phyloP scores from a whole-genome alignment of 2,113 vertebrate species.

The Patagioenas fasciata region DNA sequence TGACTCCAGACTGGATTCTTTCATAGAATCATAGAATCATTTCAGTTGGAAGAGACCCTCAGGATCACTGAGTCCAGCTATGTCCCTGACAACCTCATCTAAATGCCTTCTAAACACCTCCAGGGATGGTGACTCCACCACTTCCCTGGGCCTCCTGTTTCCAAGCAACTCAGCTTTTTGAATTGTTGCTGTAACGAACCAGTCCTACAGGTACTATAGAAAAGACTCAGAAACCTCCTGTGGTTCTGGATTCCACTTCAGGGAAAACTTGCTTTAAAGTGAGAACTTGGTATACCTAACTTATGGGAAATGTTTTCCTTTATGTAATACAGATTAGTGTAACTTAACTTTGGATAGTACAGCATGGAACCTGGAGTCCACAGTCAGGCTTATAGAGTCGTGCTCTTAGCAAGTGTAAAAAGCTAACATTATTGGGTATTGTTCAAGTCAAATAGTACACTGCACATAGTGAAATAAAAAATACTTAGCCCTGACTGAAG shows the following conservation, averaged over 20 bases:
- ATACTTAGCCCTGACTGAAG: not conserved
- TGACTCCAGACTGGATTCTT: not conserved
- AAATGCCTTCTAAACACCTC: no score
- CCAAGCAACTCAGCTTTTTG: not conserved
- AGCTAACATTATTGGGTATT: not conserved
- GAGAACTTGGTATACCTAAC: not conserved
- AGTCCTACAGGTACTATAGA: not conserved
- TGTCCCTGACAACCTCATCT: no score
- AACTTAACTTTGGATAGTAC: not conserved
- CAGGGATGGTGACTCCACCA: no score
- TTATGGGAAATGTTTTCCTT: not conserved
- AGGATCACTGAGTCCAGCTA: no score
- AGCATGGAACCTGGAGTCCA: not conserved
- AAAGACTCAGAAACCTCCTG: not conserved
- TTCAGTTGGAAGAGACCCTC: no score
- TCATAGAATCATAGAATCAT: no score
- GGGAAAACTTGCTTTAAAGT: not conserved
- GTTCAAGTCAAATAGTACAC: not conserved
- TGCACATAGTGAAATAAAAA: not conserved
- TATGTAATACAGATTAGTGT: not conserved
- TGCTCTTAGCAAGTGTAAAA: not conserved
- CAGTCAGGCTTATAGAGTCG: not conserved
- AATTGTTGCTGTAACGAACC: accelerated
- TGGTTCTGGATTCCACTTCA: not conserved
- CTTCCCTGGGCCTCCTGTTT: no score